Base-by-base conservation (phyloP, 2,113 vertebrate species). In the Alces alces region DNA sequence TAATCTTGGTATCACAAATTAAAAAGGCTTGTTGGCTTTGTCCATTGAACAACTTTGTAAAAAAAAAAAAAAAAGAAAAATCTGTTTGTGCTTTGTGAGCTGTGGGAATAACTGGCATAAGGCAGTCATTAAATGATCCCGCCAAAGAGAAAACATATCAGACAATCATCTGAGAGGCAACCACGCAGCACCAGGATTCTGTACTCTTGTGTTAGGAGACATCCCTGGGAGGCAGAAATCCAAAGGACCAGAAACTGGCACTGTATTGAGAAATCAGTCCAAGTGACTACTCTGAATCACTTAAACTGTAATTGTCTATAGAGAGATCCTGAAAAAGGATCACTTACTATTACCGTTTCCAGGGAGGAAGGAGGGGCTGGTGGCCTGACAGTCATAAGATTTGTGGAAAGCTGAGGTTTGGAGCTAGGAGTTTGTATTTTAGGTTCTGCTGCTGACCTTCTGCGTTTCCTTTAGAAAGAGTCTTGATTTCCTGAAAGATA, bases 121-220 rank as follows among this genome's bases (percentile, higher is more conserved):
- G 66, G 91, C 43, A 33, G 58, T 86, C 91, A 86, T 95, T 94
- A 85, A 87, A 78, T 57, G 89, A 95, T 91, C 70, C 89, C 33
- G 14, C 47, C 14, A 84, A 96, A 86, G 61, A 95, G 82, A 89
- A 95, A 89, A 93, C 58, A 25, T 39, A 86, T 19, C 61, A 93
- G 2, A 45, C 89, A 83, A 90, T 76, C 91, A 70, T 97, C 95
- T 85, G 91, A n/a, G 95, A 88, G 27, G 86, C 70, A 96, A 43
- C 73, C 23, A 54, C 39, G 73, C 43, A 50, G 88, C 4, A 8
- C 89, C 28, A 1, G 2, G 57, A 50, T 2, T 28, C 86, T 78
- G 33, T 13, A 2, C 66, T 87, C 61, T 80, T 2, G 84, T 58
- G 47, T 11, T 50, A 8, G 7, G 21, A 45, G 87, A 52, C 73